phyloP scores from a whole-genome alignment of 2,888 invertebrate genomes.

The Lamellibrachia satsuma region DNA sequence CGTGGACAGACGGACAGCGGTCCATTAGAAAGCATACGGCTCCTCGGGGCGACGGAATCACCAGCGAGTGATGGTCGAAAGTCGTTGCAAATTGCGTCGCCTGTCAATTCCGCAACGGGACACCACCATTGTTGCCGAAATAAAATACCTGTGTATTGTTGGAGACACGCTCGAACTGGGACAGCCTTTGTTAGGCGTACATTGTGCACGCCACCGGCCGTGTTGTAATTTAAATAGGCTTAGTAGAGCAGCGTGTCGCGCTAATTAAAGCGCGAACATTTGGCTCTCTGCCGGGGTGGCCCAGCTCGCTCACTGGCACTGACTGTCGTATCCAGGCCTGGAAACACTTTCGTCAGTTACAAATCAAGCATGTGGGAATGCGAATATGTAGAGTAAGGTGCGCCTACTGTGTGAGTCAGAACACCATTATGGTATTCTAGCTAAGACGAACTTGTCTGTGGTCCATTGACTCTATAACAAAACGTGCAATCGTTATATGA shows the following conservation, averaged over 20 bases:
- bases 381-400: conserved; percentile 3
- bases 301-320: neutral
- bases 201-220: neutral
- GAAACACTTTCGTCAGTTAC: neutral
- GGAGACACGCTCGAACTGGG: neutral
- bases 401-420: neutral
- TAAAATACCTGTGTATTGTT: neutral
- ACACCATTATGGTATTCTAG: neutral
- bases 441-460: too few relatives aligned
- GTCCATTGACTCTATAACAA: neutral
- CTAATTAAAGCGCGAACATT: neutral
- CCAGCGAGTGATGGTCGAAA: conserved; percentile 6
- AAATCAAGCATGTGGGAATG: neutral
- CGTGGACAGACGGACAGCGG: neutral
- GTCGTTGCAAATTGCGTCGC: neutral
- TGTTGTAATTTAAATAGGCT: conserved; percentile 11
- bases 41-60: neutral
- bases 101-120: conserved; percentile 6
- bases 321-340: neutral
- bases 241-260: conserved; percentile 17
- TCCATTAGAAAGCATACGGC: neutral
- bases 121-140: conserved; percentile 1
- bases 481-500: neutral
- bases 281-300: neutral
- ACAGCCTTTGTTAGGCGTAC: neutral